Conservation (phyloP, 2,113 vertebrate species). For the Panurus biarmicus region DNA sequence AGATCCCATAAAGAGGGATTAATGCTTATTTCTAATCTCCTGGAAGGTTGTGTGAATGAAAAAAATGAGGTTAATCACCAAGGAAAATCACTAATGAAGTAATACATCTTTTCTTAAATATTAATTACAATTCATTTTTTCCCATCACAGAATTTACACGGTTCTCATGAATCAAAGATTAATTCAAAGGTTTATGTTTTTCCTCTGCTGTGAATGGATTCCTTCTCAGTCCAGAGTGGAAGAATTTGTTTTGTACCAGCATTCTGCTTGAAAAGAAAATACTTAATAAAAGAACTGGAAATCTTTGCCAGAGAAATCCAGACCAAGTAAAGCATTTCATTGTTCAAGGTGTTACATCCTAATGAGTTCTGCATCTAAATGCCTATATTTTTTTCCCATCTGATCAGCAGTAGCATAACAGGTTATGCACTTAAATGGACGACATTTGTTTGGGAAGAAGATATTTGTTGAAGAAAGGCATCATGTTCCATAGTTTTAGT, state of each 20-base stretch:
- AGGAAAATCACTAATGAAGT: neutral
- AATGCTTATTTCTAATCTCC: constrained; percentile 13
- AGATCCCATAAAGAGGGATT: neutral
- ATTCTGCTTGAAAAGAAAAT: constrained; percentile 27
- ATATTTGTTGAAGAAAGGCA: neutral
- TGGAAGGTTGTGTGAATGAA: constrained; percentile 1
- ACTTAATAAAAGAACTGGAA: neutral
- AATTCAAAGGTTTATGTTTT: constrained; percentile 16
- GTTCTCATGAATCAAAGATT: constrained; percentile 1
- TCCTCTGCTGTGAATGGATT: constrained; percentile 4
- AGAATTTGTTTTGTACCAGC: constrained; percentile 3
- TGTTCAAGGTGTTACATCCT: neutral
- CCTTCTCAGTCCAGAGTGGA: neutral
- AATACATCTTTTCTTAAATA: constrained; percentile 37
- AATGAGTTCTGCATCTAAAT: neutral
- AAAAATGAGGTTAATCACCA: constrained; percentile 11
- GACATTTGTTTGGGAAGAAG: neutral
- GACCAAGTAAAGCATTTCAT: neutral
- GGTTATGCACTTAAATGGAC: neutral
- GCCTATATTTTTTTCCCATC: neutral
- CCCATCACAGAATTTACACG: neutral
- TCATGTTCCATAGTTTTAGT: neutral
- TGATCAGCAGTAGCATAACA: neutral
- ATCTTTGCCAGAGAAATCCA: neutral
- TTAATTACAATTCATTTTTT: constrained; percentile 34